These are phyloP conservation scores for Entosphenus tridentatus DNA, from an alignment of 2,113 vertebrate genomes.

Conservation along the genomic window DNA sequence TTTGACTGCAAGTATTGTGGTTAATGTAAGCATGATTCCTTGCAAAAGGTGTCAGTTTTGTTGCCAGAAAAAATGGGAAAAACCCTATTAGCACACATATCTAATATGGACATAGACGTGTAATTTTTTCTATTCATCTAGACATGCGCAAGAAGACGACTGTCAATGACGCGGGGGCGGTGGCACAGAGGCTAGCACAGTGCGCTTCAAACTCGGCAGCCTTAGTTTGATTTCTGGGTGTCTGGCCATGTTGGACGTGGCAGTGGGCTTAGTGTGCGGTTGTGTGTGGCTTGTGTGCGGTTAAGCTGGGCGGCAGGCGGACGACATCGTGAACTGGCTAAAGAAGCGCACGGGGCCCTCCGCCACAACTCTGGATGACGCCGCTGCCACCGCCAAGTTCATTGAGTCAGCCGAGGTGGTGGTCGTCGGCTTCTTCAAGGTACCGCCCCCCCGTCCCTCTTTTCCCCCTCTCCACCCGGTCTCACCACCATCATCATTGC, in stretches of 20 bases:
- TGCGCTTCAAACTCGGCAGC: too few species aligned
- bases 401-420: constrained; percentile 57
- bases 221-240: too few species aligned
- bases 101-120: too few species aligned
- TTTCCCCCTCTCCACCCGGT: too few species aligned
- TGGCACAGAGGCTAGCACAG: not conserved
- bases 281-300: not conserved
- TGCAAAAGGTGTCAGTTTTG: too few species aligned
- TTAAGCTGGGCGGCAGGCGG: constrained; percentile 67
- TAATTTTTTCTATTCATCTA: too few species aligned
- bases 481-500: too few species aligned
- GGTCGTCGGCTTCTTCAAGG: constrained; percentile 91
- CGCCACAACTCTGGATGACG: constrained; percentile 27
- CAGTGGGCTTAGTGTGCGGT: not conserved
- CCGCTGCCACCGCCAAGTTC: constrained; percentile 28
- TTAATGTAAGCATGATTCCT: too few species aligned
- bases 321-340: constrained; percentile 74
- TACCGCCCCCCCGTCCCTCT: constrained; percentile 13
- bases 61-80: too few species aligned
- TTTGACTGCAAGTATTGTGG: too few species aligned
- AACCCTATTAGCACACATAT: too few species aligned
- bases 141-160: too few species aligned
- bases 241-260: not conserved
- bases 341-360: constrained; percentile 79
- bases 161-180: not conserved